These are phyloP conservation scores for Turdus rufiventris DNA, from an alignment of 2,113 vertebrate species.

Conservation along the genomic window DNA sequence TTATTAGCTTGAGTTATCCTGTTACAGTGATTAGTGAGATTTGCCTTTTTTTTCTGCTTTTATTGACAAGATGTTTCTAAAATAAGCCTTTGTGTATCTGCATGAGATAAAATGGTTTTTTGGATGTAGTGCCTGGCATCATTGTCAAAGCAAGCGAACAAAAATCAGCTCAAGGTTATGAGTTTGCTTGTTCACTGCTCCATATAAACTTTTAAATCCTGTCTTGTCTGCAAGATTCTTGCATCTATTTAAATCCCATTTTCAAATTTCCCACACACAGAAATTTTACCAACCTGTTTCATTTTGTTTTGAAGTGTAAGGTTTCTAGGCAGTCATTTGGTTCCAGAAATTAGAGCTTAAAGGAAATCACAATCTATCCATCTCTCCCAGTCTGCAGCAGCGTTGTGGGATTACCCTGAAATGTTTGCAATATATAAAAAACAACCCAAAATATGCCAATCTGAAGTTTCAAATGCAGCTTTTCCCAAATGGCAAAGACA, in stretches of 20 bases:
- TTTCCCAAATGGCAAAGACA: background rate
- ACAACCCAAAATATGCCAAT: background rate
- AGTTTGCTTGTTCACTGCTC: background rate
- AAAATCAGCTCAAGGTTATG: background rate
- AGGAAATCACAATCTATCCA: background rate
- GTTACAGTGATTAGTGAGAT: background rate
- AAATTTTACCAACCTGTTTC: background rate
- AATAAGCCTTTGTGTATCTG: background rate
- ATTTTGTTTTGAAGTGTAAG: background rate
- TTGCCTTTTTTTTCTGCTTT: background rate
- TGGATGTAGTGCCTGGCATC: background rate
- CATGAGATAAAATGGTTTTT: background rate
- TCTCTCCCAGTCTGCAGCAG: background rate
- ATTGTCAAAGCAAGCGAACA: background rate
- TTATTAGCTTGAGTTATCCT: background rate
- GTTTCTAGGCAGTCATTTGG: background rate
- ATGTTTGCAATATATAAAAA: background rate
- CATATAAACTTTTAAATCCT: background rate
- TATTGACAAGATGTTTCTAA: background rate
- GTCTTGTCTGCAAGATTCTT: background rate
- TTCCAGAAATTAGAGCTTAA: conserved; percentile 9
- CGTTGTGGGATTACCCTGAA: background rate
- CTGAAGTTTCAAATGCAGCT: background rate
- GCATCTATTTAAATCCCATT: background rate
- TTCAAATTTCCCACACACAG: background rate